phyloP scores from a whole-genome alignment of 2,888 invertebrate genomes.

The Philereme transversata region DNA sequence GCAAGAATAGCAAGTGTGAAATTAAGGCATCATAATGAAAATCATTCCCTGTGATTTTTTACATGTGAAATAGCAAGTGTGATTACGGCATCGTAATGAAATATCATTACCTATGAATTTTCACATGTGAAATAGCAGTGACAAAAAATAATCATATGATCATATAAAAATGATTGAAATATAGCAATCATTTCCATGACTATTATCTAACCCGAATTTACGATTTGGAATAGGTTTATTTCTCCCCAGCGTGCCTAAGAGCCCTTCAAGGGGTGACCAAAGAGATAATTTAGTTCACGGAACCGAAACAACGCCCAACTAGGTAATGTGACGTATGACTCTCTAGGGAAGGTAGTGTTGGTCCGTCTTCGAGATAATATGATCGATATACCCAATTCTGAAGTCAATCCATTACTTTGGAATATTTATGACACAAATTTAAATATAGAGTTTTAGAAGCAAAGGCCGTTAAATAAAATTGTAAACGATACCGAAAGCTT shows the following conservation, averaged over 20 bases:
- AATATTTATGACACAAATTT: background rate
- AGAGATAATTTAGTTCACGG: conserved; percentile 55
- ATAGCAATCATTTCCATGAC: background rate
- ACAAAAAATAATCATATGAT: too few species aligned
- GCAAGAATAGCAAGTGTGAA: too few species aligned
- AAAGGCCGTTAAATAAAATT: too few species aligned
- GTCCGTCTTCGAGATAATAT: conserved; percentile 21
- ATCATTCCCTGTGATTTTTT: too few species aligned
- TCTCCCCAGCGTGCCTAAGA: conserved; percentile 32
- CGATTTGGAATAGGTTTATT: conserved; percentile 38
- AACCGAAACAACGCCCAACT: conserved; percentile 51
- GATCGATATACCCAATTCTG: conserved; percentile 11
- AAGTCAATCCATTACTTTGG: background rate
- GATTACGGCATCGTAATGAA: too few species aligned
- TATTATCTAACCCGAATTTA: conserved; percentile 9
- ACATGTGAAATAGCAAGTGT: too few species aligned
- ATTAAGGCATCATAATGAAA: too few species aligned
- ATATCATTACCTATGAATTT: too few species aligned
- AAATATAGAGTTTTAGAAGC: too few species aligned
- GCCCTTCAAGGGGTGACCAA: conserved; percentile 32
- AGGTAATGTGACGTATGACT: conserved; percentile 58
- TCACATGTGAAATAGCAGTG: too few species aligned
- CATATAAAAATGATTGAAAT: too few species aligned
- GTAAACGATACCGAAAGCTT: too few species aligned
- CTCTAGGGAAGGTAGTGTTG: conserved; percentile 54